Base-by-base conservation (phyloP, 2,888 invertebrate species). In the Napeogenes sylphis region DNA sequence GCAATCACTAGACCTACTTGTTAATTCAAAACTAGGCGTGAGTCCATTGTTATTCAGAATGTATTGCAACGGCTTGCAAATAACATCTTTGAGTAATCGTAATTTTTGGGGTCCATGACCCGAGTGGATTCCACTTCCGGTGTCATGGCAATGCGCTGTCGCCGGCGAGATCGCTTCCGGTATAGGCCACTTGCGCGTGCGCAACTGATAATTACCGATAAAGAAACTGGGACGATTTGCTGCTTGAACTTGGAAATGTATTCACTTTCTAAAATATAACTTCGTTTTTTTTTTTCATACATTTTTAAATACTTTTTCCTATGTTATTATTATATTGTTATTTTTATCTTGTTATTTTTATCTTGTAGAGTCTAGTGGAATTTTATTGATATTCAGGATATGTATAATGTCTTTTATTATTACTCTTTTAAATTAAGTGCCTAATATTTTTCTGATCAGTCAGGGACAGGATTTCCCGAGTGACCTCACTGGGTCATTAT, bases 31-130 rank as follows among this genome's bases (percentile, higher is more conserved):
- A 73, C 77, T 77, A 78, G 79, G 77, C 76, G 77, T 78, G 73
- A 70, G 73, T 65, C 70, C 70, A 80, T 82, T 82, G 82, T 81
- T 77, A 81, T 80, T 81, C 77, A 70, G 70, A 65, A 64, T 61
- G 74, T 71, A 71, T 81, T 79, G 81, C 70, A 67, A 68, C 70
- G 70, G 64, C 67, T 68, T 68, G 70, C 81, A 78, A 83, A 81
- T 81, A 76, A 78, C 78, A 80, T 81, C 80, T 83, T 81, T 71
- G 64, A 75, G 76, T 79, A 79, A 77, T 78, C 73, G 70, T 72
- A 71, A 73, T 75, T 76, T 67, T 76, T 64, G 80, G 78, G 85
- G 84, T 86, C 82, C 80, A 78, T 83, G 88, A 87, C 86, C 85
- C 74, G 77, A 71, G 77, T 68, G 66, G 66, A 69, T 68, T 61